These are phyloP conservation scores for Salminus brasiliensis DNA, from an alignment of 2,113 vertebrate species.

Conservation along the genomic window DNA sequence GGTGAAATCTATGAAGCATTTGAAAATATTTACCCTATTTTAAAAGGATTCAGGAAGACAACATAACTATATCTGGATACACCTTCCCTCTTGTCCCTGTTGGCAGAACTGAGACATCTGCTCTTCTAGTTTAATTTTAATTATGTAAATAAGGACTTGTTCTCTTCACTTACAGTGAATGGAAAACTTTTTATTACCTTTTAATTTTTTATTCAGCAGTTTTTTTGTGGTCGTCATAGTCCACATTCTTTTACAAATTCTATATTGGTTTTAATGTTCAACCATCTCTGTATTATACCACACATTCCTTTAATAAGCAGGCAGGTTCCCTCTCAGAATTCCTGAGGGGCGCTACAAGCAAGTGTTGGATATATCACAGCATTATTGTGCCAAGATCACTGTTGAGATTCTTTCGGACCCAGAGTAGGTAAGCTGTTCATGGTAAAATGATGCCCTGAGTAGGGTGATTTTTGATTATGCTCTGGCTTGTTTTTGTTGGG, in stretches of 20 bases:
- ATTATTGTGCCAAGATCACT: not conserved
- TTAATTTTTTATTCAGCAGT: conserved; percentile 28
- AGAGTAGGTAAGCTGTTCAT: not conserved
- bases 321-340: not conserved
- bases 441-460: not conserved
- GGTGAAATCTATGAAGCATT: conserved; percentile 98
- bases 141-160: conserved; percentile 46
- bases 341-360: not conserved
- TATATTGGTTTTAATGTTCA: conserved; percentile 45
- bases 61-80: conserved; percentile 78
- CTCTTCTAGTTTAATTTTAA: conserved; percentile 40
- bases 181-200: conserved; percentile 38
- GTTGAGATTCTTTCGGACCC: not conserved
- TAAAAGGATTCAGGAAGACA: conserved; percentile 98
- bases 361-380: conserved; percentile 13
- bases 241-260: conserved; percentile 13
- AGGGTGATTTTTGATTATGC: not conserved
- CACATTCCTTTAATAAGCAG: conserved; percentile 55
- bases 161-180: conserved; percentile 28
- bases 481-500: not conserved
- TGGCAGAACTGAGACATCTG: conserved; percentile 27
- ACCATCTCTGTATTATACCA: conserved; percentile 7
- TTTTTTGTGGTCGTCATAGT: conserved; percentile 17
- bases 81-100: conserved; percentile 15
- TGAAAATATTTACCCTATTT: conserved; percentile 99